Base-by-base conservation (phyloP, 2,888 invertebrate genomes). In the Automeris io region DNA sequence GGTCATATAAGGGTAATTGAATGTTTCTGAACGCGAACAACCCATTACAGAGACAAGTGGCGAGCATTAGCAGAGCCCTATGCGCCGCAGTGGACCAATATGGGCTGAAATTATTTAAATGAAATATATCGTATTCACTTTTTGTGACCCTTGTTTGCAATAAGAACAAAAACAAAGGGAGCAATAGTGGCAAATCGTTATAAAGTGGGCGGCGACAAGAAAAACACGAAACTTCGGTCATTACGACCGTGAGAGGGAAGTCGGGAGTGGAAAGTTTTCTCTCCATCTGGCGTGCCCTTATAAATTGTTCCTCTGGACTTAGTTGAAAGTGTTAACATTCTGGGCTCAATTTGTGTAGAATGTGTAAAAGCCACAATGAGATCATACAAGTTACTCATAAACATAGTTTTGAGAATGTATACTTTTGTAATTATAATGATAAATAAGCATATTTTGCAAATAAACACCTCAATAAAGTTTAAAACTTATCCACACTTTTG, bases 141-240 rank as follows among this genome's bases (percentile, higher is more conserved):
- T 29, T 29, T 29, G 3, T 23, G 12, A 23, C 37, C 23, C 23
- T 12, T 23, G 18, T 31, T 32, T 32, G 18, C 21, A 19, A 21
- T 23, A 8, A 9, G 22, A 18, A 32, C 47, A 51, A 42, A 49
- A 50, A 55, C 49, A 53, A 52, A 47, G 43, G 51, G 41, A n/a
- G 26, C 47, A 50, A 41, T 56, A 59, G 68, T 57, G 56, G 58
- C 65, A 67, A 73, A 70, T 70, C 59, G 59, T 58, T 54, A 57
- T 53, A 61, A 66, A 70, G 62, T 59, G 57, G 61, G 61, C 57
- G 58, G 53, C 47, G 59, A 68, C 65, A 73, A 72, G 66, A 75
- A 77, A 72, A 78, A 73, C 69, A 70, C 59, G 45, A 66, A 76
- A 77, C 66, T 80, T 78, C 47, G 62, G 63, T 77, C 73, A 75